A percentile compares a stretch with the other conserved stretches of the same genome.
These are phyloP conservation scores for Biston betularia DNA, from an alignment of 2,888 invertebrate species.

Conservation along the genomic window DNA sequence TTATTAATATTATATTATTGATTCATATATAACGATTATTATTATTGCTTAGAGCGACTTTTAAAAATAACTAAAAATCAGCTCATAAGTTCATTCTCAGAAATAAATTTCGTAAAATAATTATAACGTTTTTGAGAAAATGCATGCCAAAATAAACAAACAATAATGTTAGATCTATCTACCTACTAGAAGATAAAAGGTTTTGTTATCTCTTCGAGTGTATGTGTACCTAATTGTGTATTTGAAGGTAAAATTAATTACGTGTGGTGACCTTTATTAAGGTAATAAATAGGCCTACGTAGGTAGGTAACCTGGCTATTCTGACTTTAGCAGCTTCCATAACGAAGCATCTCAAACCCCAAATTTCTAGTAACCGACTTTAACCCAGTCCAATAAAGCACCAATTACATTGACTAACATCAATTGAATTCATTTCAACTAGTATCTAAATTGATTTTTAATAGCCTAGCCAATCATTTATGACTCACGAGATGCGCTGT, in stretches of 20 bases:
- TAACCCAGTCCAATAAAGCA: constrained; percentile 5
- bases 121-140: no score
- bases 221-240: no score
- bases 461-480: constrained; percentile 23
- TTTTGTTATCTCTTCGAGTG: background rate
- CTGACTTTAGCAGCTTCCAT: background rate
- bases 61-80: no score
- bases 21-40: no score
- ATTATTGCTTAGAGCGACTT: no score
- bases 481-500: constrained; percentile 28
- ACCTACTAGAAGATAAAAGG: no score
- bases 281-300: constrained; percentile 4
- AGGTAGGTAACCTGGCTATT: constrained; percentile 1
- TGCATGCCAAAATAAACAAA: no score
- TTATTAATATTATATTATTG: no score
- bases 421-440: constrained; percentile 23
- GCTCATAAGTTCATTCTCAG: no score
- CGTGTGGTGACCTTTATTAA: constrained; percentile 6
- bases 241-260: background rate
- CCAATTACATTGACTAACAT: constrained; percentile 19
- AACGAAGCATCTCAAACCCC: background rate
- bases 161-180: no score
- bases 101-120: no score
- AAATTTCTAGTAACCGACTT: constrained; percentile 8
- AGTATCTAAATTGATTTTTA: constrained; percentile 35